These are phyloP conservation scores for Microtus montanus DNA, from an alignment of 2,113 vertebrate species.

Conservation along the genomic window DNA sequence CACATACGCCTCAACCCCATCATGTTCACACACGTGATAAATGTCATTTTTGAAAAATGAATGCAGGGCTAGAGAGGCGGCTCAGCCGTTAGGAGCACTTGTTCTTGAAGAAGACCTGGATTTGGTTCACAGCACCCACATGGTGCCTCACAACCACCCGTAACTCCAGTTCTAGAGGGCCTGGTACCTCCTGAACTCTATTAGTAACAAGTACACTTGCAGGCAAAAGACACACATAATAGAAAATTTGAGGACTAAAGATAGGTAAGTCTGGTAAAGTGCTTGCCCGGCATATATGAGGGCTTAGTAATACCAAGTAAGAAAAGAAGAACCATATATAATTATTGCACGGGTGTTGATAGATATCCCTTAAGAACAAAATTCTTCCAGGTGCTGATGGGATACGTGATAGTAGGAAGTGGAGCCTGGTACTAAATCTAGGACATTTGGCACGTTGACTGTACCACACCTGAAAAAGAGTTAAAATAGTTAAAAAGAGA, in stretches of 20 bases:
- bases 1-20: not conserved
- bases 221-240: not conserved
- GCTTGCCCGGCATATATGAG: not conserved
- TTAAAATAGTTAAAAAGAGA: not conserved
- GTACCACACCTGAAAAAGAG: not conserved
- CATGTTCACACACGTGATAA: not conserved
- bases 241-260: not conserved
- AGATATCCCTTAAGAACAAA: constrained; percentile 7
- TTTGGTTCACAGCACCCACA: not conserved
- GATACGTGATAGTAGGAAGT: not conserved
- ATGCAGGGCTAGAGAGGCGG: not conserved
- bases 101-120: not conserved
- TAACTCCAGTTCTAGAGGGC: not conserved
- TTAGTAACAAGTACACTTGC: not conserved
- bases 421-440: not conserved
- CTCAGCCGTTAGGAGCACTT: not conserved
- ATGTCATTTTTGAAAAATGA: not conserved
- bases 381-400: not conserved
- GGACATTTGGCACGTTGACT: not conserved
- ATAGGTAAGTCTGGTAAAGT: not conserved
- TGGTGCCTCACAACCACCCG: not conserved
- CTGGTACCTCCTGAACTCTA: not conserved
- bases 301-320: not conserved
- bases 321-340: too few relatives aligned
- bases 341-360: not conserved